Conservation (phyloP, 1,140 invertebrate species). For the Macrosteles quadrilineatus region DNA sequence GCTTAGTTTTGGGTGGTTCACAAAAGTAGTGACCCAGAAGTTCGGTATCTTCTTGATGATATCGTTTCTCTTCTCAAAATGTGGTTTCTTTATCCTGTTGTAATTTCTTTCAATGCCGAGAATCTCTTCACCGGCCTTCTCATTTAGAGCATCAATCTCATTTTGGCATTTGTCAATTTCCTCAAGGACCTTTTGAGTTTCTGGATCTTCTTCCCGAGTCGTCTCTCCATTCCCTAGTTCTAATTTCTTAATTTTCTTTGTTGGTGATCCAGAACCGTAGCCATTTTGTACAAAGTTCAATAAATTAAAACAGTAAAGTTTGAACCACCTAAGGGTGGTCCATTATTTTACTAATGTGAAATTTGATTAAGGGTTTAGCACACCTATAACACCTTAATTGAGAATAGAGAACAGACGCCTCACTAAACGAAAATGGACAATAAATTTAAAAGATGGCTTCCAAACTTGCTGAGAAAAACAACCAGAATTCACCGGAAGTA, state of each 20-base stretch:
- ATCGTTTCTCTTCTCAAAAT: slow-evolving; percentile 81
- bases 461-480: too few species aligned
- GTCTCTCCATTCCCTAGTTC: slow-evolving; percentile 46
- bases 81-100: slow-evolving; percentile 83
- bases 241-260: slow-evolving; percentile 30
- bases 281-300: slow-evolving; percentile 21
- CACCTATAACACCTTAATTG: too few species aligned
- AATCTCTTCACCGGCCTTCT: slow-evolving; percentile 88
- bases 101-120: slow-evolving; percentile 91
- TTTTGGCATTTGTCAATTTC: slow-evolving; percentile 80
- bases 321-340: too few species aligned
- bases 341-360: too few species aligned
- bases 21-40: slow-evolving; percentile 91
- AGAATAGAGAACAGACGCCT: too few species aligned
- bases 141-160: slow-evolving; percentile 79
- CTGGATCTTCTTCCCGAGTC: slow-evolving; percentile 59
- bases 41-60: slow-evolving; percentile 86
- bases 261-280: slow-evolving; percentile 27
- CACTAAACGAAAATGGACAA: too few species aligned
- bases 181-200: slow-evolving; percentile 71
- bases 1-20: slow-evolving; percentile 88
- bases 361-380: too few species aligned
- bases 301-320: too few species aligned
- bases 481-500: too few species aligned
- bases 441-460: too few species aligned